Base-by-base conservation (phyloP, 2,113 vertebrate genomes). In the Siniperca knerii region DNA sequence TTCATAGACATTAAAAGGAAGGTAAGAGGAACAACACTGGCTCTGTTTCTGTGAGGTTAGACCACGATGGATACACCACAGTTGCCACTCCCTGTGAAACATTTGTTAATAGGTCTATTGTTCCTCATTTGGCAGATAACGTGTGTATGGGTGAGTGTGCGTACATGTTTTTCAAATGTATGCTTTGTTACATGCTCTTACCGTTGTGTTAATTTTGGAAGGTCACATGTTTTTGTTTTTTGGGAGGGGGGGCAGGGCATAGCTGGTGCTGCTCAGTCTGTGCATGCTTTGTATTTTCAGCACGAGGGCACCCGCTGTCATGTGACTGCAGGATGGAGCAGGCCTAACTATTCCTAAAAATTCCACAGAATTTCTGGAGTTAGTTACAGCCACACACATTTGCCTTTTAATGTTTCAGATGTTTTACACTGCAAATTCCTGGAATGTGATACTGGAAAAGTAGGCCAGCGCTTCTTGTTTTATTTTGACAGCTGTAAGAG, bases 1-100 rank as follows among this genome's bases (percentile, higher is more conserved):
- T 99, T 99, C 96, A 99, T 89, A 82, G 98, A 99, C 94, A 98
- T 99, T 92, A 98, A 97, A 92, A 95, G 98, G 89, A 99, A 99
- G 98, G 98, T 99, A 91, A 98, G 97, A 8, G 20, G 23, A 81
- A 79, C 62, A 10, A 10, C 50, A 6, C 18, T 2, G 20, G 1
- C 8, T 81, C 20, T 16, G 4, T 29, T 48, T 46, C 50, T 67
- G 44, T 74, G 23, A 3, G 16, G 12, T 77, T 42, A 72, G 12
- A 84, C 44, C 29, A 64, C 54, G 23, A 33, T 62, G 20, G 66
- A 58, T 40, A 18, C 23, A 13, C 23, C 4, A 20, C 57, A 46
- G 74, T 20, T 65, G 29, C 79, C 67, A 65, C 81, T 75, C 70
- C 68, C 77, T 46, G 35, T 65, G 55, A 72, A 75, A 55, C 65